Conservation (phyloP, 2,113 vertebrate genomes). For the human (Homo sapiens) region GRCh38 chr4:188843501-188844000, state of each 20-base stretch:
- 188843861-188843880: too few species aligned
- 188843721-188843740: too few species aligned
- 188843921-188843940: neutral
- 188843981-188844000: neutral
- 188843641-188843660: too few species aligned
- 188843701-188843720: too few species aligned
- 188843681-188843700: rapidly evolving
- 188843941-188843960: neutral
- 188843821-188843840: too few species aligned
- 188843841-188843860: too few species aligned
- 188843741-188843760: rapidly evolving
- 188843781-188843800: too few species aligned
- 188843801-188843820: too few species aligned
- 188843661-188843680: too few species aligned
- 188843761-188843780: too few species aligned
- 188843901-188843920: neutral
- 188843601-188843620: too few species aligned
- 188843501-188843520: neutral
- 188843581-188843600: neutral
- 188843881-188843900: neutral
- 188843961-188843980: neutral
- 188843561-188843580: neutral
- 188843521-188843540: neutral
- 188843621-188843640: too few species aligned
- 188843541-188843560: neutral